Evolutionary conservation across 2,797 vertebrate genomes (phyloP).

Genomic region (Chloroceryle amazona): DNA sequence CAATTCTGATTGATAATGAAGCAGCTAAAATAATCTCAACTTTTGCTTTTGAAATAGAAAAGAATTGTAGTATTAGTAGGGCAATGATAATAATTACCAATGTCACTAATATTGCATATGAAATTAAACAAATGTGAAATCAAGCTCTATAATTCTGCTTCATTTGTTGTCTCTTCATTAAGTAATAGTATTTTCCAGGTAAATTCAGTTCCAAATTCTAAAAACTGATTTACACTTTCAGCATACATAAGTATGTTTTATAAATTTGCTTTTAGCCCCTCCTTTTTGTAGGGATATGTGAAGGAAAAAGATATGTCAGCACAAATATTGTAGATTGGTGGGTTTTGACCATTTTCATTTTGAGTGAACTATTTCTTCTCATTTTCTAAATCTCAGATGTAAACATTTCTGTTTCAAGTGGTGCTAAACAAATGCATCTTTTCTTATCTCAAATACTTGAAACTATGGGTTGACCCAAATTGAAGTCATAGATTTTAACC

Average conservation of each 20-base stretch:
- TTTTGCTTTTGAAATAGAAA: background rate
- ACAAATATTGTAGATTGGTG: background rate
- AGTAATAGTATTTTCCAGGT: background rate
- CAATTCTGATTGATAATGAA: background rate
- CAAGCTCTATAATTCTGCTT: background rate
- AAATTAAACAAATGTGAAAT: background rate
- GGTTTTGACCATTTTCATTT: background rate
- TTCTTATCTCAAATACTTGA: background rate
- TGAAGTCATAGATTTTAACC: background rate
- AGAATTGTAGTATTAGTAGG: background rate
- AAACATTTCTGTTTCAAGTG: background rate
- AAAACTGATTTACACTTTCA: background rate
- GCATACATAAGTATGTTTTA: background rate
- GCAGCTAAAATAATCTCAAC: background rate
- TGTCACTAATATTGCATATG: background rate
- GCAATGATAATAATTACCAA: background rate
- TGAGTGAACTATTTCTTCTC: background rate
- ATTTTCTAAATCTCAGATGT: background rate
- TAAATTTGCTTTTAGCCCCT: background rate
- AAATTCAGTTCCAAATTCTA: background rate
- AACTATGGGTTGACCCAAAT: background rate
- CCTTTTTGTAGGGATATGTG: background rate
- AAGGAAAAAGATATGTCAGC: background rate
- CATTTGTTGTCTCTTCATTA: background rate
- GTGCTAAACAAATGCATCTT: background rate